phyloP scores from a whole-genome alignment of 2,113 vertebrate genomes.

The Cathartes aura region DNA sequence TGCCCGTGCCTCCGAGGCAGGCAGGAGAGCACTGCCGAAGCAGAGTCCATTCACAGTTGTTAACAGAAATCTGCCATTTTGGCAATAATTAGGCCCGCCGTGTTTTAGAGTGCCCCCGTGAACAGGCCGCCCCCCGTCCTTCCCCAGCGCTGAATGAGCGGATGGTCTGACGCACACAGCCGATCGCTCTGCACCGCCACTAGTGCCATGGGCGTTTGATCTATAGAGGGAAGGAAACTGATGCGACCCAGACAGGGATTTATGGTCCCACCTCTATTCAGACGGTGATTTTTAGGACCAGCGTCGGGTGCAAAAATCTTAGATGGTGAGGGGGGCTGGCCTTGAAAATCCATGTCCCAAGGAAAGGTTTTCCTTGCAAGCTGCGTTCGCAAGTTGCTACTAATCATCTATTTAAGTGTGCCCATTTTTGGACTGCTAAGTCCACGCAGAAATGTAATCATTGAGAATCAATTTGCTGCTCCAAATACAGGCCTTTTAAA shows the following conservation, averaged over 20 bases:
- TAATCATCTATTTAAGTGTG: neutral
- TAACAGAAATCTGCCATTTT: neutral
- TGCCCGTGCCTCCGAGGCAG: neutral
- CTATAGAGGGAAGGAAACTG: neutral
- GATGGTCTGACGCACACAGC: neutral
- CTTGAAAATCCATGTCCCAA: neutral
- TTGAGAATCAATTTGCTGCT: conserved; percentile 27
- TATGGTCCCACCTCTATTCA: neutral
- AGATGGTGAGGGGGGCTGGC: neutral
- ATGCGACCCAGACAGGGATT: neutral
- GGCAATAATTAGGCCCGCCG: neutral
- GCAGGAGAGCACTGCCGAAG: neutral
- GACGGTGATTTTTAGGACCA: neutral
- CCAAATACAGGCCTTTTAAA: neutral
- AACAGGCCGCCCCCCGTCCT: neutral
- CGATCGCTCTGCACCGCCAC: accelerated
- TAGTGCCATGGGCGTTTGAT: neutral
- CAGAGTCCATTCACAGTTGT: neutral
- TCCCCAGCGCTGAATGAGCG: accelerated
- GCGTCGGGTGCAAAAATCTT: neutral
- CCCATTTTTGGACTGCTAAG: neutral
- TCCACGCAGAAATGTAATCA: neutral
- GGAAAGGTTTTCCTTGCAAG: neutral
- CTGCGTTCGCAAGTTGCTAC: neutral
- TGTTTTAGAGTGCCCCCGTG: neutral